Evolutionary conservation across 2,797 vertebrate genomes (phyloP), one percentile per base, ranked within the genome.

Genomic region (Naso thynnoides): DNA sequence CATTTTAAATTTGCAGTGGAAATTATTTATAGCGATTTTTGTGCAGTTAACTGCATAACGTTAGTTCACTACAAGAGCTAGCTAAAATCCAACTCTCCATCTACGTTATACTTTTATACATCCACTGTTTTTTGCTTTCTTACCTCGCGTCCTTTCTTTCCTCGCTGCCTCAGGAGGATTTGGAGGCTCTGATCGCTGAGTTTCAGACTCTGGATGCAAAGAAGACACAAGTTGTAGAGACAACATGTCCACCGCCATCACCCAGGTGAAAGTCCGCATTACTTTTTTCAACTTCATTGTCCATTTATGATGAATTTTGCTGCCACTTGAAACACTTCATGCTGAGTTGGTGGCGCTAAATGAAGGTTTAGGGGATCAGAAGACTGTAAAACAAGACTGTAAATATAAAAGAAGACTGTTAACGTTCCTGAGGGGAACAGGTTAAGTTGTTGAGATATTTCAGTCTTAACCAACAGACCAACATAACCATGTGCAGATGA

Each of bases 131-230:
- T 3, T 44, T 48, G 15, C 2, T 4, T 41, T 52, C 15, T 14
- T 6, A 6, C 4, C 10, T 61, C 3, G 3, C 0, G 23, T n/a
- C 4, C 10, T 13, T 39, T 6, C 5, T 42, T 3, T 6, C 8
- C 21, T 39, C 19, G 41, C 23, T 63, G 21, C 18, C 55, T n/a
- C 76, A 98, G 98, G 97, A 99, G 57, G 97, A 99, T 81, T 83
- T 99, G 53, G 98, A 98, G 85, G 95, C 96, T 6, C 85, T 99
- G 11, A 99, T 98, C 5, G 96, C 96, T 0, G 96, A 99, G 88
- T 99, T 99, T 90, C 97, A 97, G 91, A 95, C 70, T 19, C 83
- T 98, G 55, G 98, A 99, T 72, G 95, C 97, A 6, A 96, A 95
- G 78, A 98, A 96, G 88, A 98, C 96, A 0, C 95, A 96, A 86